A percentile compares a stretch with the other conserved stretches of the same genome.
Evolutionary conservation across 2,888 invertebrate genomes (phyloP).

Genomic region (Clostera curtula): DNA sequence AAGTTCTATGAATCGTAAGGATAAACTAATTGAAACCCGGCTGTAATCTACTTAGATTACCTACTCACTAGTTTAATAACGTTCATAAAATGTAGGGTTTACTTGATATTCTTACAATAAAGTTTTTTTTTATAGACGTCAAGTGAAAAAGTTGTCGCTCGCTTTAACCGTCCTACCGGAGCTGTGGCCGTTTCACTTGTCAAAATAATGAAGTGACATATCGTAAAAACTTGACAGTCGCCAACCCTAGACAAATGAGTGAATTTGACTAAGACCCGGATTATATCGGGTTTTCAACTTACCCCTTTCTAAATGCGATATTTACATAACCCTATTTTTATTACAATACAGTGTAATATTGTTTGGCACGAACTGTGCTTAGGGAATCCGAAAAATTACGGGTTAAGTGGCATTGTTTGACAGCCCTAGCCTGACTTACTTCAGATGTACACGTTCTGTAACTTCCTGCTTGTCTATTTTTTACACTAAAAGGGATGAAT

Average conservation of each 20-base stretch:
- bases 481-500: conserved; percentile 45
- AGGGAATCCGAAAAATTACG: conserved; percentile 29
- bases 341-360: conserved; percentile 22
- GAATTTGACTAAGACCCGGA: conserved; percentile 37
- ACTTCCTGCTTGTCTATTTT: conserved; percentile 56
- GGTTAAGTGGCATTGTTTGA: conserved; percentile 41
- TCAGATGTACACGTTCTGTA: conserved; percentile 36
- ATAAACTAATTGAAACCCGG: no score
- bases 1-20: no score
- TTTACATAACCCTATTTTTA: conserved; percentile 20
- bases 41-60: no score
- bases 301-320: conserved; percentile 22
- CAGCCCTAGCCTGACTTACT: conserved; percentile 36
- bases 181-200: conserved; percentile 45
- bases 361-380: conserved; percentile 6
- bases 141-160: conserved; percentile 19
- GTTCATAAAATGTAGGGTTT: no score
- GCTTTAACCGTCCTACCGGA: conserved; percentile 23
- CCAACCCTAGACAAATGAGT: conserved; percentile 44
- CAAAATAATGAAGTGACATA: conserved; percentile 53
- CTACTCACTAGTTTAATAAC: no score
- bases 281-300: conserved; percentile 40
- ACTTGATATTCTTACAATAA: no score
- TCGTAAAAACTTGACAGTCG: conserved; percentile 44
- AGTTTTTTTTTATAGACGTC: conserved; percentile 23